These are phyloP conservation scores for Glandiceps talaboti DNA, from an alignment of 53 echinoderm and acorn worm genomes.

Conservation along the genomic window DNA sequence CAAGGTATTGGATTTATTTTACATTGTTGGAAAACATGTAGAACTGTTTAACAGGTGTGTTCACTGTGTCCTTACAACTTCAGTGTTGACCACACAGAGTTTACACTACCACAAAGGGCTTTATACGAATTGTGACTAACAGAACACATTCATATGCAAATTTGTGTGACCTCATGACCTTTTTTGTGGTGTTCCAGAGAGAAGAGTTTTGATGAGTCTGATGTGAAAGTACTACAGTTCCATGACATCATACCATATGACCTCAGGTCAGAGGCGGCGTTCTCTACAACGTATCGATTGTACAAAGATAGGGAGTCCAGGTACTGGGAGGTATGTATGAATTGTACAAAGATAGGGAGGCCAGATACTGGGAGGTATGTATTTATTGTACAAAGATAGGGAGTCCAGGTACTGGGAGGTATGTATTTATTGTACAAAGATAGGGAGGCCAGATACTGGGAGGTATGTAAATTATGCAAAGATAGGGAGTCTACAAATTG, in stretches of 20 bases:
- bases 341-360: constrained; percentile 25
- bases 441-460: background rate
- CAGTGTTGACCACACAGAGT: too few species aligned
- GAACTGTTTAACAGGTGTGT: too few species aligned
- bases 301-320: constrained; percentile 24
- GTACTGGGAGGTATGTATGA: constrained; percentile 42
- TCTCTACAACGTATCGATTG: constrained; percentile 13
- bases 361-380: constrained; percentile 36
- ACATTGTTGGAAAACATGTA: too few species aligned
- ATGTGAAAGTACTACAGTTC: background rate
- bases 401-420: background rate
- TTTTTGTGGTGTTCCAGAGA: too few species aligned
- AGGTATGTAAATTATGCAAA: too few species aligned
- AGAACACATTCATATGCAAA: too few species aligned
- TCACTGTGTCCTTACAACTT: too few species aligned
- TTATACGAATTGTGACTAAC: too few species aligned
- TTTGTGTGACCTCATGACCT: too few species aligned
- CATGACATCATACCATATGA: constrained; percentile 20
- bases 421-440: background rate
- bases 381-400: constrained; percentile 19
- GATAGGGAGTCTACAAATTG: too few species aligned
- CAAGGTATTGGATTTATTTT: too few species aligned
- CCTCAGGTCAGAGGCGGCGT: constrained; percentile 6
- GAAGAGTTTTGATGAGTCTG: background rate
- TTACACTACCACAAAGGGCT: too few species aligned